Conservation (phyloP, 2,888 invertebrate species). For the Neuroscelio doddi region DNA sequence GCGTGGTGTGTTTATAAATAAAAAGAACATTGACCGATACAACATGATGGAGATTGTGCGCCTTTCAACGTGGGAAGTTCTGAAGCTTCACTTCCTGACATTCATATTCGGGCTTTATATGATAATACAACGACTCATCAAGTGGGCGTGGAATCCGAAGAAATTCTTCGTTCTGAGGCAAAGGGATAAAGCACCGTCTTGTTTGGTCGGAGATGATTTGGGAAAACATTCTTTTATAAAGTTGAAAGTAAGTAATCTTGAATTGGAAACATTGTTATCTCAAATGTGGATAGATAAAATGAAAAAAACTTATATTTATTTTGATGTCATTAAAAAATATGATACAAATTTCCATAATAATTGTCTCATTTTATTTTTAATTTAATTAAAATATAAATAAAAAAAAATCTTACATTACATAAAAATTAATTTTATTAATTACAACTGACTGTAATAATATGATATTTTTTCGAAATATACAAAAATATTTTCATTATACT, state of each 20-base stretch:
- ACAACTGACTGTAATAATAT: no score
- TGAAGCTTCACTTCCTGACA: constrained; percentile 73
- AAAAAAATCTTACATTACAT: no score
- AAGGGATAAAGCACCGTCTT: constrained; percentile 76
- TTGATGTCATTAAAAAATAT: background rate
- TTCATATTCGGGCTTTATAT: constrained; percentile 74
- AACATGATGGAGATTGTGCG: constrained; percentile 63
- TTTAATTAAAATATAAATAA: no score
- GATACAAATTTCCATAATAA: no score
- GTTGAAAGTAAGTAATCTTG: constrained; percentile 74
- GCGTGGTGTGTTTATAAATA: no score
- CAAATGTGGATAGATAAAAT: background rate
- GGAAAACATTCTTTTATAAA: constrained; percentile 79
- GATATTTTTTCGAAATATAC: no score
- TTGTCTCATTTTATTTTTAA: no score
- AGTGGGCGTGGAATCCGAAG: constrained; percentile 74
- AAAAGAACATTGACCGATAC: no score
- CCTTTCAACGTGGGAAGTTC: constrained; percentile 72
- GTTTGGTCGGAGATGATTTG: constrained; percentile 75
- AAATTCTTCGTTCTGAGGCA: constrained; percentile 69
- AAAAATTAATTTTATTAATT: no score
- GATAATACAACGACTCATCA: constrained; percentile 71
- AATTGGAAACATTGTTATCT: background rate
- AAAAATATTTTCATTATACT: no score
- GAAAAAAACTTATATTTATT: background rate